A percentile compares a stretch with the other conserved stretches of the same genome.
Evolutionary conservation across 1,140 invertebrate genomes (phyloP).

Genomic region (Thaumetopoea pityocampa): DNA sequence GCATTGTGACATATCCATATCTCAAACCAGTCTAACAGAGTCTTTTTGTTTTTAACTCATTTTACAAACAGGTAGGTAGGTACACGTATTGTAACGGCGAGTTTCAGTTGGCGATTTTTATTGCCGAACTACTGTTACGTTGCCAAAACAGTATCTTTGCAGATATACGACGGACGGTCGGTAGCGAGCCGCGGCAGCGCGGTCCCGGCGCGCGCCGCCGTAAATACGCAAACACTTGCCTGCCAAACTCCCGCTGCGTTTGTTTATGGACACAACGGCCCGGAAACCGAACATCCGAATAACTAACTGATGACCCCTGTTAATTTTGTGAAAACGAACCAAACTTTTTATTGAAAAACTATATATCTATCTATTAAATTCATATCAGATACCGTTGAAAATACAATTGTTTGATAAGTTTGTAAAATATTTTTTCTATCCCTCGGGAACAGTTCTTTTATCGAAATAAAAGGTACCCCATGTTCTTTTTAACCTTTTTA

Average conservation of each 20-base stretch:
- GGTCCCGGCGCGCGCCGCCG: slow-evolving; percentile 28
- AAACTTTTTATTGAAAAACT: slow-evolving; percentile 17
- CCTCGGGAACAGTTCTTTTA: too few relatives aligned
- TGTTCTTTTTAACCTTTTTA: too few relatives aligned
- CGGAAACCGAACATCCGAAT: slow-evolving; percentile 32
- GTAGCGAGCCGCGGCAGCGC: slow-evolving; percentile 20
- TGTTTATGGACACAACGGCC: slow-evolving; percentile 58
- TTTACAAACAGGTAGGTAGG: slow-evolving; percentile 7
- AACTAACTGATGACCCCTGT: slow-evolving; percentile 26
- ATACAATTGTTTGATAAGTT: too few relatives aligned
- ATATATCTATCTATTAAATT: too few relatives aligned
- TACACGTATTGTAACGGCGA: slow-evolving; percentile 6
- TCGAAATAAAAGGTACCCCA: too few relatives aligned
- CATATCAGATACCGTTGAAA: too few relatives aligned
- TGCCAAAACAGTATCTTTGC: slow-evolving; percentile 21
- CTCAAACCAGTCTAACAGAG: too few relatives aligned
- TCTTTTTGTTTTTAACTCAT: too few relatives aligned
- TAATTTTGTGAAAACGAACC: slow-evolving; percentile 22
- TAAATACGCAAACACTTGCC: slow-evolving; percentile 59
- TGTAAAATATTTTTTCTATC: too few relatives aligned
- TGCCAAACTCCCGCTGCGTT: slow-evolving; percentile 59
- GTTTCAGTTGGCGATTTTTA: slow-evolving; percentile 17
- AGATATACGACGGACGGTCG: slow-evolving; percentile 22
- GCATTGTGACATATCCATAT: too few relatives aligned
- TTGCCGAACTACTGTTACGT: slow-evolving; percentile 15